phyloP scores from a whole-genome alignment of 2,888 invertebrate genomes.

The Acanthopleura granulata region DNA sequence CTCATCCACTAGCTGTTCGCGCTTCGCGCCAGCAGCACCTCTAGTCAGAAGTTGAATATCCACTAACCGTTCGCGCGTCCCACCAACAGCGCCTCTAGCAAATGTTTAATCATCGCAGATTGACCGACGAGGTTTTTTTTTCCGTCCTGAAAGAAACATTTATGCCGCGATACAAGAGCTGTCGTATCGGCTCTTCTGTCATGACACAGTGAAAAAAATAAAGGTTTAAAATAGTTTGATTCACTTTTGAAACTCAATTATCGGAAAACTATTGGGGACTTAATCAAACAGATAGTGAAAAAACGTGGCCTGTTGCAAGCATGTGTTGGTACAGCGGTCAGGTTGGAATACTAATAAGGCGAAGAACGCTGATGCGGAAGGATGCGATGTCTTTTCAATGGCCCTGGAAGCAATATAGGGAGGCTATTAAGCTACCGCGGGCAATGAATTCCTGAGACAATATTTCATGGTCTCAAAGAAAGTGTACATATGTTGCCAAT shows the following conservation, averaged over 20 bases:
- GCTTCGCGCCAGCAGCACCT: no score
- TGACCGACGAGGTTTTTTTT: no score
- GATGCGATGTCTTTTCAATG: constrained; percentile 10
- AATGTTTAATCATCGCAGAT: no score
- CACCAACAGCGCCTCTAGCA: no score
- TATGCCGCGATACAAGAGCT: no score
- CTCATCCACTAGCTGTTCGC: no score
- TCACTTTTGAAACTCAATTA: constrained; percentile 9
- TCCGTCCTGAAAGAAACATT: no score
- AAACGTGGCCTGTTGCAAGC: constrained; percentile 4
- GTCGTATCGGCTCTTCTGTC: no score
- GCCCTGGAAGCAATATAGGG: not conserved
- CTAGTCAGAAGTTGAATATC: no score
- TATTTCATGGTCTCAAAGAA: not conserved
- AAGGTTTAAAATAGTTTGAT: not conserved
- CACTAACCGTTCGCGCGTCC: no score
- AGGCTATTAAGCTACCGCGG: constrained; percentile 2
- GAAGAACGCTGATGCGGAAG: constrained; percentile 1
- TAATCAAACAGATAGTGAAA: constrained; percentile 8
- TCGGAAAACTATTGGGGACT: not conserved
- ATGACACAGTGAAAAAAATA: no score
- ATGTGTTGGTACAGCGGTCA: not conserved
- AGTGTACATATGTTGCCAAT: constrained; percentile 5
- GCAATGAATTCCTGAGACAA: constrained; percentile 1
- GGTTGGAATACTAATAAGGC: not conserved